Conservation (phyloP, 2,797 vertebrate species). For the Acipenser oxyrinchus region DNA sequence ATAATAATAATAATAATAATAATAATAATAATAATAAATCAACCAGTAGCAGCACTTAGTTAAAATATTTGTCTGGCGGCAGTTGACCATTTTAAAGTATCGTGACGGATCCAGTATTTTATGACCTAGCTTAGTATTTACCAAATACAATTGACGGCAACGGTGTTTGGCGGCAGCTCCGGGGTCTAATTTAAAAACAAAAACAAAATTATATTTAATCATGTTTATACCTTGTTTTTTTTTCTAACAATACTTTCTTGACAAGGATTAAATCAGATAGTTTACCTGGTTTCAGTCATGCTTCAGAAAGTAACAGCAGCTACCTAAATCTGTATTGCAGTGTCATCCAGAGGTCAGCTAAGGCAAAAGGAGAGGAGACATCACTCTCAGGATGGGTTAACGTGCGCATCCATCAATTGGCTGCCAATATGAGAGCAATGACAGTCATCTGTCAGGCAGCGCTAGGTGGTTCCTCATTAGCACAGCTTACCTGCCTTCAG, state of each 20-base stretch:
- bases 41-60: too few species aligned
- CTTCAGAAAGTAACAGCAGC: neutral
- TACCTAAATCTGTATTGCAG: conserved; percentile 28
- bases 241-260: neutral
- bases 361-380: conserved; percentile 39
- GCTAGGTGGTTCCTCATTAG: conserved; percentile 69
- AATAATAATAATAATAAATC: too few species aligned
- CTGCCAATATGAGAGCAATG: conserved; percentile 54
- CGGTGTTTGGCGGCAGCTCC: too few species aligned
- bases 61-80: too few species aligned
- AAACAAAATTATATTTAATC: too few species aligned
- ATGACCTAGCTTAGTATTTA: too few species aligned
- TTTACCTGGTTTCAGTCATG: neutral
- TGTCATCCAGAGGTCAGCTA: conserved; percentile 71
- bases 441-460: conserved; percentile 73
- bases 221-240: neutral
- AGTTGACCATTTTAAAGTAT: too few species aligned
- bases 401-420: conserved; percentile 62
- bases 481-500: conserved; percentile 74
- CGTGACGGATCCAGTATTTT: too few species aligned
- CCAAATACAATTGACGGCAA: too few species aligned
- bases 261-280: neutral
- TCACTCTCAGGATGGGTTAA: conserved; percentile 56
- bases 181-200: too few species aligned
- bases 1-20: too few species aligned